Conservation (phyloP, 2,888 invertebrate genomes). For the Helleia helle region DNA sequence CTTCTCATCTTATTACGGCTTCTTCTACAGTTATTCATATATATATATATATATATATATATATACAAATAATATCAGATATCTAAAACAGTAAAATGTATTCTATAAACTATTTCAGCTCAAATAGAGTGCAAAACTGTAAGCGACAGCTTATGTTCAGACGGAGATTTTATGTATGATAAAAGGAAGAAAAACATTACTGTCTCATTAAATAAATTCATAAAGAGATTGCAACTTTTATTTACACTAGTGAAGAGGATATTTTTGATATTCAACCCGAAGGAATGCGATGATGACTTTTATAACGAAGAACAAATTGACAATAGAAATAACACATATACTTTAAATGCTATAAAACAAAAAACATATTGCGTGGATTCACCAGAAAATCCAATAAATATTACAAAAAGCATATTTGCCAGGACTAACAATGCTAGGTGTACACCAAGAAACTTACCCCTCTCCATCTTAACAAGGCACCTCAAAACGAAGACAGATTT, state of each 20-base stretch:
- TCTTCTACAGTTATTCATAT: no score
- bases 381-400: constrained; percentile 30
- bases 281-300: constrained; percentile 47
- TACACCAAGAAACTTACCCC: constrained; percentile 39
- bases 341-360: constrained; percentile 31
- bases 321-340: constrained; percentile 42
- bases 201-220: constrained; percentile 37
- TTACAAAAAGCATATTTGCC: constrained; percentile 48
- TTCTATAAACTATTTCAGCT: constrained; percentile 34
- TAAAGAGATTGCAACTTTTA: constrained; percentile 51
- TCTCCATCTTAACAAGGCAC: constrained; percentile 43
- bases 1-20: no score
- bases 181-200: constrained; percentile 32
- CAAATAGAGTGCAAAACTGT: constrained; percentile 58
- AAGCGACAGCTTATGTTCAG: constrained; percentile 38
- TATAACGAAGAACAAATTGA: constrained; percentile 30
- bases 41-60: no score
- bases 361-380: constrained; percentile 42
- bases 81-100: no score
- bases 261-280: constrained; percentile 41
- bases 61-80: no score
- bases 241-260: constrained; percentile 52
- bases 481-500: constrained; percentile 38
- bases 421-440: constrained; percentile 40
- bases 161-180: constrained; percentile 34